These are phyloP conservation scores for Zophobas morio DNA, from an alignment of 1,140 invertebrate genomes.

Conservation along the genomic window DNA sequence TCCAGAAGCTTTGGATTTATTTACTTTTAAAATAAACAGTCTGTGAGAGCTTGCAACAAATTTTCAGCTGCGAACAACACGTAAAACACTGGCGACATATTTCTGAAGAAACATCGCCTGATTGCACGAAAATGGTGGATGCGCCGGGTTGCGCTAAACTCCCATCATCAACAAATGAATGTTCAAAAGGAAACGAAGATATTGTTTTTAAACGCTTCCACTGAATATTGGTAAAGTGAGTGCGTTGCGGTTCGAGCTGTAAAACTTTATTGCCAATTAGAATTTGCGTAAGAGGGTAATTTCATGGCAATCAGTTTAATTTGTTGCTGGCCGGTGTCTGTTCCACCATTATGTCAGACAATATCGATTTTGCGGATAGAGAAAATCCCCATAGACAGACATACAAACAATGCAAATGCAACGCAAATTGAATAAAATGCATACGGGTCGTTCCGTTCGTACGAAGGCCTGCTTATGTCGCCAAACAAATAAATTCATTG, in stretches of 20 bases:
- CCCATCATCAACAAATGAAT: background rate
- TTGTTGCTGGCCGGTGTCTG: constrained; percentile 14
- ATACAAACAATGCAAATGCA: constrained; percentile 26
- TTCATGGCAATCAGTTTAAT: constrained; percentile 38
- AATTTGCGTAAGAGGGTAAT: constrained; percentile 31
- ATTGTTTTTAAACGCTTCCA: too few species aligned
- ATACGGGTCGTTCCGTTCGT: constrained; percentile 16
- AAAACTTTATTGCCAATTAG: constrained; percentile 31
- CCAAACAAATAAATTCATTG: constrained; percentile 1
- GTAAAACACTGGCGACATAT: background rate
- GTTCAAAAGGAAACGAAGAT: too few species aligned
- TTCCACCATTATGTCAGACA: constrained; percentile 24
- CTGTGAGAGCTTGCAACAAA: constrained; percentile 4
- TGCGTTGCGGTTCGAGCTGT: constrained; percentile 1
- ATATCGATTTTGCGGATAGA: constrained; percentile 26
- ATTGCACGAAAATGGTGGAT: constrained; percentile 13
- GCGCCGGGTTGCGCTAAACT: constrained; percentile 21
- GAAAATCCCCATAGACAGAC: constrained; percentile 32
- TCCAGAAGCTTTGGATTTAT: background rate
- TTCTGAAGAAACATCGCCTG: background rate
- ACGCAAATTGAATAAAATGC: constrained; percentile 29
- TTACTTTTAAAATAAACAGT: constrained; percentile 18
- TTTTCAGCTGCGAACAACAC: background rate
- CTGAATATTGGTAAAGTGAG: background rate
- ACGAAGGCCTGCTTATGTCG: constrained; percentile 11